Percentiles rank a stretch among this genome's conserved stretches.
Evolutionary conservation across 2,113 vertebrate genomes (phyloP).

Genomic region (Rhombomys opimus): DNA sequence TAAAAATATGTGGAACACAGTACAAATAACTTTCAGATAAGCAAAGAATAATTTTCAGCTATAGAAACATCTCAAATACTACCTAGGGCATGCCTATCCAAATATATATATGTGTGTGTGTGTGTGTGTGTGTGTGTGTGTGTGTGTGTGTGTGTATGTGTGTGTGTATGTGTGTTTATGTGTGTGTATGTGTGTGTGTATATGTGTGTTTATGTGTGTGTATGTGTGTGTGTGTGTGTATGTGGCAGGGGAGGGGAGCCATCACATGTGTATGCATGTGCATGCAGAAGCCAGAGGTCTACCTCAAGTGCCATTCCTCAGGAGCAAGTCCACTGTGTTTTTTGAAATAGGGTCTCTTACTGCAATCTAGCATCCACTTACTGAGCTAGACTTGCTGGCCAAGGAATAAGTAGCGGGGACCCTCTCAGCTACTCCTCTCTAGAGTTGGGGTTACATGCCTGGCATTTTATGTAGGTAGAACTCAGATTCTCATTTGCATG

Average conservation of each 20-base stretch:
- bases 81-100: background rate
- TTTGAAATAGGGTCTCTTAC: too few species aligned
- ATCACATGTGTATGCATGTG: too few species aligned
- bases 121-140: background rate
- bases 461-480: background rate
- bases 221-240: background rate
- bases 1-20: background rate
- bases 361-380: background rate
- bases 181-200: too few species aligned
- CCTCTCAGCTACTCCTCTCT: too few species aligned
- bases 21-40: background rate
- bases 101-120: background rate
- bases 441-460: background rate
- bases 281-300: background rate
- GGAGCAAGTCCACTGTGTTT: too few species aligned
- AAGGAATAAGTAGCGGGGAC: background rate
- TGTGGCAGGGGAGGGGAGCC: too few species aligned
- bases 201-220: too few species aligned
- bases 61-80: background rate
- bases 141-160: background rate
- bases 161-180: background rate
- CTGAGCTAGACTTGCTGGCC: background rate
- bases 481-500: background rate
- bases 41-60: background rate
- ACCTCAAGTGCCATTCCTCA: background rate